Evolutionary conservation across 1,140 invertebrate species (phyloP).

Genomic region (Drusus annulatus): DNA sequence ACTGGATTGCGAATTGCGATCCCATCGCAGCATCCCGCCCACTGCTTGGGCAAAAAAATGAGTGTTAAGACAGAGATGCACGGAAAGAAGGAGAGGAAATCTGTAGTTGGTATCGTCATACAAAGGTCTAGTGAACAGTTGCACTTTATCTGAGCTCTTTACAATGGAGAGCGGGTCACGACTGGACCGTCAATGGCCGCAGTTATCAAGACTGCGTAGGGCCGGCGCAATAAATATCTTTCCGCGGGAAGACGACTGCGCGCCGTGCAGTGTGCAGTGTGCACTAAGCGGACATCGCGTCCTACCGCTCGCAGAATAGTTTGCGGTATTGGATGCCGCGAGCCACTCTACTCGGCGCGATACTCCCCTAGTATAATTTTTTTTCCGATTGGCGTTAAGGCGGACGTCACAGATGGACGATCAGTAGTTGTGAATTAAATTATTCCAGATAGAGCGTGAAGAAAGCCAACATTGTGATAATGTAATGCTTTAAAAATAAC

Average conservation of each 20-base stretch:
- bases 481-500: too few species aligned
- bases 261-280: neutral
- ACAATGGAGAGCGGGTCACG: constrained; percentile 57
- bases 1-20: constrained; percentile 28
- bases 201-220: constrained; percentile 44
- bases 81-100: too few species aligned
- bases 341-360: too few species aligned
- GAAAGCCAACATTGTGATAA: too few species aligned
- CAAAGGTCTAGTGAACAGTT: constrained; percentile 28
- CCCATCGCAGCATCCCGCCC: constrained; percentile 26
- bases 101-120: constrained; percentile 20
- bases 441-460: too few species aligned
- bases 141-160: constrained; percentile 44
- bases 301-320: neutral
- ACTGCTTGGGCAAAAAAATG: neutral
- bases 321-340: neutral
- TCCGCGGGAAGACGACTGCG: neutral
- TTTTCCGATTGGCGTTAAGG: too few species aligned
- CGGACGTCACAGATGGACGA: too few species aligned
- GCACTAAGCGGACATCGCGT: neutral
- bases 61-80: neutral
- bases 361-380: too few species aligned
- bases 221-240: constrained; percentile 47
- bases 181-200: constrained; percentile 46
- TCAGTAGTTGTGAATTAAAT: too few species aligned